Evolutionary conservation across 2,888 invertebrate genomes (phyloP).

Genomic region (Antitype chi): DNA sequence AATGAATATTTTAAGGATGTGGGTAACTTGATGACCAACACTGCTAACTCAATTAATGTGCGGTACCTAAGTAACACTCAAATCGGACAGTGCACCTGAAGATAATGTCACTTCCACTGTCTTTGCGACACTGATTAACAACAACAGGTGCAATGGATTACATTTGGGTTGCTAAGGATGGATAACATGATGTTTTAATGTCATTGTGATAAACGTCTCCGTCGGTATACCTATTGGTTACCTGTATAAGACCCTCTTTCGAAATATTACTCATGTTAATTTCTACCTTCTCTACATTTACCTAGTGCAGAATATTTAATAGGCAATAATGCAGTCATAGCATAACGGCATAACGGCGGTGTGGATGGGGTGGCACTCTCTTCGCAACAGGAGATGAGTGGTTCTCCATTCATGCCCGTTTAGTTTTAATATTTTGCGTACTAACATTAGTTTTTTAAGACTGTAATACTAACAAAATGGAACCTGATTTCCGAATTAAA

Average conservation of each 20-base stretch:
- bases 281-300: not conserved
- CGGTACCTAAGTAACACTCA: not conserved
- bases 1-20: not conserved
- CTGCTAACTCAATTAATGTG: not conserved
- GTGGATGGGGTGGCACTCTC: too few relatives aligned
- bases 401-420: too few relatives aligned
- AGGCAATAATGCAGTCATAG: too few relatives aligned
- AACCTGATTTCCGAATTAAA: too few relatives aligned
- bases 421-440: too few relatives aligned
- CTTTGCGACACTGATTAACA: not conserved
- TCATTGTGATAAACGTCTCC: not conserved
- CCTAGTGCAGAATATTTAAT: not conserved
- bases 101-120: not conserved
- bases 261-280: not conserved
- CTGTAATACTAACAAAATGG: too few relatives aligned
- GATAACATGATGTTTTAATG: too few relatives aligned
- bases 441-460: too few relatives aligned
- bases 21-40: not conserved
- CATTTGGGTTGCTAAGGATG: not conserved
- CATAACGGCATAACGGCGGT: too few relatives aligned
- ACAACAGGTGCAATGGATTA: conserved; percentile 1
- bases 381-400: too few relatives aligned
- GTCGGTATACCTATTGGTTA: not conserved
- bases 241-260: not conserved
- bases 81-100: not conserved